Conservation (phyloP, 1,140 invertebrate genomes). For the Ips typographus region DNA sequence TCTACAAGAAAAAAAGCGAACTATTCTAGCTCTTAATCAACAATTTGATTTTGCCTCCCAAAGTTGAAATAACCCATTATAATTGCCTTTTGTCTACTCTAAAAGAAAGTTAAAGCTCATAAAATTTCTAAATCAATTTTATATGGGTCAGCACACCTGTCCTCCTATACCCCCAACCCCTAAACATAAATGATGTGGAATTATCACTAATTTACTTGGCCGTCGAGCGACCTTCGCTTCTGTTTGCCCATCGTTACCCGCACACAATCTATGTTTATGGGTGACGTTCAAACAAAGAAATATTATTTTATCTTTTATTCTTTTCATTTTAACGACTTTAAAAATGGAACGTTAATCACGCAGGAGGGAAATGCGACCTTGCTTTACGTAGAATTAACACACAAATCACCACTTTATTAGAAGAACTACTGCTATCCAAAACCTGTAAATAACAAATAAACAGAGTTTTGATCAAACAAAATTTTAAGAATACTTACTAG, state of each 20-base stretch:
- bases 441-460: constrained; percentile 3
- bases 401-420: not conserved
- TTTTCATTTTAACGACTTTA: constrained; percentile 9
- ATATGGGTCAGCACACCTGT: not conserved
- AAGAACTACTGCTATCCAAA: not conserved
- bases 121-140: constrained; percentile 11
- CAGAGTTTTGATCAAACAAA: not conserved
- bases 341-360: constrained; percentile 4
- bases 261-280: constrained; percentile 20
- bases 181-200: constrained; percentile 8
- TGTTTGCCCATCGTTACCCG: constrained; percentile 21
- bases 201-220: constrained; percentile 13
- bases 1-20: no score
- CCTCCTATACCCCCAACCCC: not conserved
- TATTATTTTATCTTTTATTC: constrained; percentile 23
- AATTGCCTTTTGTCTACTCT: no score
- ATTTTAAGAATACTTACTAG: constrained; percentile 5
- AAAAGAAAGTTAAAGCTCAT: not conserved
- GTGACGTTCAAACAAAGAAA: constrained; percentile 26
- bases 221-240: constrained; percentile 19
- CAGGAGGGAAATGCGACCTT: not conserved
- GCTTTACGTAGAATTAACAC: not conserved
- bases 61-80: no score
- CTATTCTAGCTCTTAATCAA: no score
- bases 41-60: no score